These are phyloP conservation scores for Cryptus viduatorius DNA, from an alignment of 2,888 invertebrate genomes.

Conservation along the genomic window DNA sequence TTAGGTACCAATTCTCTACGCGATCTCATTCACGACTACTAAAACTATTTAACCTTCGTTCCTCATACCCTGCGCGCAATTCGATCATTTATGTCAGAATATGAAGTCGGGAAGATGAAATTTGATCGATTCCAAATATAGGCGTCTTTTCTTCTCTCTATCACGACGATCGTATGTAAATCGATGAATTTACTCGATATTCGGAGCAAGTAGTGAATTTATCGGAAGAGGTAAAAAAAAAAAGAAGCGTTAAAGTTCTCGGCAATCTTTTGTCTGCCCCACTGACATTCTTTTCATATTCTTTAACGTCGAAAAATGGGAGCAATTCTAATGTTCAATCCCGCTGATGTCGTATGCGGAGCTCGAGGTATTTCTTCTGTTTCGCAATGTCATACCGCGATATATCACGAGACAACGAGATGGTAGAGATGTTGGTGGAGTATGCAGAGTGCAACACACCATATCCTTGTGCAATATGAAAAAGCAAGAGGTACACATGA, in stretches of 20 bases:
- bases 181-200: conserved; percentile 16
- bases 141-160: background rate
- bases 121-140: background rate
- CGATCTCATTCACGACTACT: conserved; percentile 18
- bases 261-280: background rate
- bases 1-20: background rate
- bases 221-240: background rate
- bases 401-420: conserved; percentile 21
- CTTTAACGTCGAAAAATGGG: background rate
- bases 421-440: conserved; percentile 19
- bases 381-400: conserved; percentile 32
- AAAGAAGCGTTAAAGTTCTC: background rate
- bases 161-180: conserved; percentile 15
- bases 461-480: conserved; percentile 24
- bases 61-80: background rate
- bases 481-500: background rate
- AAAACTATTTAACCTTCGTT: background rate
- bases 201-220: background rate
- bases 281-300: conserved; percentile 3
- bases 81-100: background rate
- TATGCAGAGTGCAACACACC: conserved; percentile 4
- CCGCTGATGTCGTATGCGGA: conserved; percentile 9
- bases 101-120: conserved; percentile 7
- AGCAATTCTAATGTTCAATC: conserved; percentile 18
- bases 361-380: conserved; percentile 41